Conservation (phyloP, 2,888 invertebrate genomes). For the Bombyx huttoni region DNA sequence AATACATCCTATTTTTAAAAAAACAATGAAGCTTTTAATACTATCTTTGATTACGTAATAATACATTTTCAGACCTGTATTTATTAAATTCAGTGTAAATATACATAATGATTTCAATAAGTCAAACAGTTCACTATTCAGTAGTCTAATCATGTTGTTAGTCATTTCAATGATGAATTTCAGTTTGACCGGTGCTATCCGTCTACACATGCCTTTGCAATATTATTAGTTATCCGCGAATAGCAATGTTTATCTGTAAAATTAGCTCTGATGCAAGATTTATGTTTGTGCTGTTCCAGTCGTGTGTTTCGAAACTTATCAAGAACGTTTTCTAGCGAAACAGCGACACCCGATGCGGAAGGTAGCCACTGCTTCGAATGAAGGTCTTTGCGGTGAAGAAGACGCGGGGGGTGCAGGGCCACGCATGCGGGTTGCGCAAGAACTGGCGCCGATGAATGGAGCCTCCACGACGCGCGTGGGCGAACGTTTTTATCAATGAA, state of each 20-base stretch:
- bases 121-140: too few species aligned
- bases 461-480: constrained; percentile 45
- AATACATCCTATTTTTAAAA: too few species aligned
- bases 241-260: background rate
- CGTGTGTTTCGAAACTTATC: constrained; percentile 3
- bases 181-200: too few species aligned
- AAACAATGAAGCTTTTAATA: too few species aligned
- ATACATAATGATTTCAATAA: too few species aligned
- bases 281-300: constrained; percentile 8
- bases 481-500: constrained; percentile 68
- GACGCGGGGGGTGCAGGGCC: constrained; percentile 20
- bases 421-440: constrained; percentile 57
- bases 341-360: constrained; percentile 31
- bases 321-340: constrained; percentile 17
- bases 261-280: background rate
- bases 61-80: too few species aligned
- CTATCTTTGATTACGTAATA: too few species aligned
- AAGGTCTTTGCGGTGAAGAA: constrained; percentile 29
- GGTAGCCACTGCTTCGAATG: constrained; percentile 27
- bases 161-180: too few species aligned
- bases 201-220: background rate
- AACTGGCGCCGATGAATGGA: constrained; percentile 63
- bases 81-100: too few species aligned
- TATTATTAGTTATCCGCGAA: background rate
- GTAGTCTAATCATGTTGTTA: too few species aligned